These are phyloP conservation scores for fruit fly (Drosophila melanogaster) DNA, from an alignment of 1,140 invertebrate genomes.

Conservation along the genomic window DNA sequence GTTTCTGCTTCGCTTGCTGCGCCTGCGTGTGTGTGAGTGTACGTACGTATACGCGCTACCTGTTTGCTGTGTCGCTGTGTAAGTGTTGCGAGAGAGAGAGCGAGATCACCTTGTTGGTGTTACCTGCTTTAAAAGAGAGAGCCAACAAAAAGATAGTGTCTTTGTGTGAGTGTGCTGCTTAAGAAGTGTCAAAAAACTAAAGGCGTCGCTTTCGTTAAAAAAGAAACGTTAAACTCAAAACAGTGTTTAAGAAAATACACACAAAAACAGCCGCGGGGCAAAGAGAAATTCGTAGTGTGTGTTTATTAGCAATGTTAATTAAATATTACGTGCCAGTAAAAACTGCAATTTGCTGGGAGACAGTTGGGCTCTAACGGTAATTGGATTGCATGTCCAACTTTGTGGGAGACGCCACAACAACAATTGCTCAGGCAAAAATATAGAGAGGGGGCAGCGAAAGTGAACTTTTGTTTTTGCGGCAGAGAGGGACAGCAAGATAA, in stretches of 20 bases:
- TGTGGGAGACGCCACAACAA: constrained; percentile 47
- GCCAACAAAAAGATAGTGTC: not conserved
- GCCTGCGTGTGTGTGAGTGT: constrained; percentile 50
- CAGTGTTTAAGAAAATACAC: constrained; percentile 11
- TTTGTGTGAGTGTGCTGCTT: constrained; percentile 13
- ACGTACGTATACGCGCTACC: constrained; percentile 48
- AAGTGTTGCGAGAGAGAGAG: constrained; percentile 33
- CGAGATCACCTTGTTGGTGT: constrained; percentile 20
- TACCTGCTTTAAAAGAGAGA: constrained; percentile 55
- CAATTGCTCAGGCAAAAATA: constrained; percentile 23
- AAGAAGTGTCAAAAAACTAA: constrained; percentile 76
- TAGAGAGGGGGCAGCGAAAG: constrained; percentile 67
- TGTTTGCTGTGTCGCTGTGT: constrained; percentile 57
- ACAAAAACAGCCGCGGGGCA: constrained; percentile 37
- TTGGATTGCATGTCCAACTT: constrained; percentile 76
- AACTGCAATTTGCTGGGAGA: constrained; percentile 67
- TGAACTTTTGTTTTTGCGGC: constrained; percentile 74
- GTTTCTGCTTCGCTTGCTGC: constrained; percentile 71
- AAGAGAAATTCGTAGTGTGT: constrained; percentile 59
- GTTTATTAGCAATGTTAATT: constrained; percentile 69
- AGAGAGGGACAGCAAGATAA: constrained; percentile 6
- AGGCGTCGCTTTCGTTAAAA: constrained; percentile 76
- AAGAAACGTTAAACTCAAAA: constrained; percentile 49
- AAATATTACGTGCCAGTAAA: constrained; percentile 74
- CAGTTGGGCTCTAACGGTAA: constrained; percentile 68